Conservation (phyloP, 2,797 vertebrate species). For the Saxicola maurus region DNA sequence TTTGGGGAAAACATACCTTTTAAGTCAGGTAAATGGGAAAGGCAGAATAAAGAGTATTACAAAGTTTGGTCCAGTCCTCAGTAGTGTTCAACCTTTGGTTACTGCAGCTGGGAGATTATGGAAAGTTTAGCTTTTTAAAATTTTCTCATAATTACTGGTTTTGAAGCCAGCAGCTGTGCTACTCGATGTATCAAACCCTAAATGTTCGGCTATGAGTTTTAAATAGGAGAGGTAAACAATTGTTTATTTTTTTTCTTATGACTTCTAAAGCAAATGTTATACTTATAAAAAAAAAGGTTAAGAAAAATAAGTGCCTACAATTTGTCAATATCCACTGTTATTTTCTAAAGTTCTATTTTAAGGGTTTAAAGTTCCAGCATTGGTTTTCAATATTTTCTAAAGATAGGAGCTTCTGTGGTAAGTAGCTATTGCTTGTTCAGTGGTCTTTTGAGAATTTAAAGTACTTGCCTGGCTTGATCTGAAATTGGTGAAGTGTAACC, state of each 20-base stretch:
- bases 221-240: not conserved
- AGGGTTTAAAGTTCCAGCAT: not conserved
- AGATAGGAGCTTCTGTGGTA: not conserved
- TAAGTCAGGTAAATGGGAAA: not conserved
- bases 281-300: not conserved
- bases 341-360: not conserved
- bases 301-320: not conserved
- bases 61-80: not conserved
- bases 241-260: not conserved
- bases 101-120: not conserved
- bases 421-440: not conserved
- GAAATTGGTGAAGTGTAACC: not conserved
- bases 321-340: not conserved
- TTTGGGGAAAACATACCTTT: not conserved
- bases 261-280: not conserved
- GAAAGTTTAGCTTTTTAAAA: not conserved
- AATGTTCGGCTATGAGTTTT: not conserved
- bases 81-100: not conserved
- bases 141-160: not conserved
- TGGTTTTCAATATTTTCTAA: not conserved
- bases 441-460: not conserved
- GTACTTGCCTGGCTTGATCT: not conserved
- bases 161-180: slow-evolving; percentile 14
- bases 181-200: not conserved
- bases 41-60: not conserved